Evolutionary conservation across 2,888 invertebrate species (phyloP), one percentile per base, ranked within the genome.

Genomic region (Patella caerulea): DNA sequence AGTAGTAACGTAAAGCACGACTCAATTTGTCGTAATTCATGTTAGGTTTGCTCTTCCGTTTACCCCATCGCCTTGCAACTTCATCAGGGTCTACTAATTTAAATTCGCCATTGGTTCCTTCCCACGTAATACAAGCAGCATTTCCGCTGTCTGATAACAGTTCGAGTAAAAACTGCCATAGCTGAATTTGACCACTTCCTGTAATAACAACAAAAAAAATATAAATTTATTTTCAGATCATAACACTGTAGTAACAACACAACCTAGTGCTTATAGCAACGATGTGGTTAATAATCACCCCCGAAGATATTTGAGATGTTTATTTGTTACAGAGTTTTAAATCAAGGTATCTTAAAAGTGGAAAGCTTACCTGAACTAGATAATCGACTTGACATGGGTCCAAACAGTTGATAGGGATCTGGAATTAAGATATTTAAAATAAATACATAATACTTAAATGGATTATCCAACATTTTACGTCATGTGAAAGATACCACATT

Each of bases 331-430:
- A 45, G 34, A 34, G 45, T 45, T 9, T 45, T 45, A 74, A 19
- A 56, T 74, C 59, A 11, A 34, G 24, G 29, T 74, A 29, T 14
- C 3, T n/a, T 17, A 65, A 29, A 45, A 34, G 24, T 70, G n/a
- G 19, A 29, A 72, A 29, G 84, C 93, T 94, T 93, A 97, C 97
- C 97, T 94, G 98, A 97, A 93, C 97, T 97, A 77, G 98, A 98
- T 91, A 98, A 94, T 91, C 98, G 95, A 94, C 97, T 98, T 94
- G 97, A 98, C 83, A 98, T 97, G 81, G 98, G 96, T 82, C 97
- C 98, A 93, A 98, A 97, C 96, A 98, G 96, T 94, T 98, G 97
- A 94, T 98, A 98, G 92, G 98, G 98, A 96, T 98, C 98, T 97
- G 95, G 73, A 83, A 85, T 52, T 19, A 69, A 29, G 45, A 34